These are phyloP conservation scores for Gallinago solitaria DNA, from an alignment of 2,797 vertebrate genomes.

Conservation along the genomic window DNA sequence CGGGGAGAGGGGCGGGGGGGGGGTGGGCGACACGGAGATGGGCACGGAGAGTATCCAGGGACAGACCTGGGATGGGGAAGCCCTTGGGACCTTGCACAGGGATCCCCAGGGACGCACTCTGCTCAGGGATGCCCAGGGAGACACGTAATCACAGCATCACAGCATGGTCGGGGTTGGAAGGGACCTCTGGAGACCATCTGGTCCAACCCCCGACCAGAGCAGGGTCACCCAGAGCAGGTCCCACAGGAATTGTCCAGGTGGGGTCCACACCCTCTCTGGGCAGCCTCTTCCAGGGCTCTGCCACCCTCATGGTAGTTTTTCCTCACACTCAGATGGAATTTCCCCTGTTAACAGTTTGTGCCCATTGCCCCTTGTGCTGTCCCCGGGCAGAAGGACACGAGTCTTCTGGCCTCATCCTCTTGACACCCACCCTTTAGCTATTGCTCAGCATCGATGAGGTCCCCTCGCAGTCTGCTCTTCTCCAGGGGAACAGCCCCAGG, in stretches of 20 bases:
- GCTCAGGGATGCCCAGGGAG: neutral
- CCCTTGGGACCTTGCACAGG: neutral
- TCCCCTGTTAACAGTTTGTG: neutral
- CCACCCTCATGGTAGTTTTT: neutral
- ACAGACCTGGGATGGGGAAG: neutral
- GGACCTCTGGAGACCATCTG: neutral
- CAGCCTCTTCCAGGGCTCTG: neutral
- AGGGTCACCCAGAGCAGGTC: neutral
- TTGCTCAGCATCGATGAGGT: neutral
- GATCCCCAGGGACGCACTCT: no score
- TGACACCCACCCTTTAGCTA: neutral
- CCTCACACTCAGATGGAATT: neutral
- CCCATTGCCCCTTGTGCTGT: neutral
- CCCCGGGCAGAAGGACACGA: no score
- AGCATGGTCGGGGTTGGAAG: neutral
- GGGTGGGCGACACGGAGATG: neutral
- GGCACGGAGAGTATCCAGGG: neutral
- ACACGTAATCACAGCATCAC: neutral
- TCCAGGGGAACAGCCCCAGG: neutral
- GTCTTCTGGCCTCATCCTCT: neutral
- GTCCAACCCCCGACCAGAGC: neutral
- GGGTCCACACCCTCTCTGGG: neutral
- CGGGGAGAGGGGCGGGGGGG: no score
- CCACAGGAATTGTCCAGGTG: no score
- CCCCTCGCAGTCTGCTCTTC: neutral